Base-by-base conservation (phyloP, 2,888 invertebrate genomes). In the Spatulosminthurus flaviceps region DNA sequence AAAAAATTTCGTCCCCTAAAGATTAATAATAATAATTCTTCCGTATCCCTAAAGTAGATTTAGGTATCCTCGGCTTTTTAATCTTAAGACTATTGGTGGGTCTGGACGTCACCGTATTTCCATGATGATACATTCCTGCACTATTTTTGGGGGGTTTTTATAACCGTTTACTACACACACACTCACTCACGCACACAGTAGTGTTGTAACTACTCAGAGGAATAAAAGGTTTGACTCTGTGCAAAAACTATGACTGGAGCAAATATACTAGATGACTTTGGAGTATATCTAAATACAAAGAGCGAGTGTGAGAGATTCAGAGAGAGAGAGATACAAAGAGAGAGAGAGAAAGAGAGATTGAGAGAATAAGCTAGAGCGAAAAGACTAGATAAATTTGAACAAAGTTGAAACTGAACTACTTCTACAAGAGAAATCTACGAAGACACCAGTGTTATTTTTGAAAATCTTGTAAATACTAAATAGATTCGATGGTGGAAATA, bases 101-200 rank as follows among this genome's bases (percentile, higher is more conserved):
- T 64, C 28, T n/a, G 70, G 34, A 70, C 34, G 70, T 70, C 70
- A 70, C 70, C 70, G 70, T 70, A 70, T 70, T 70, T 70, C 70
- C 70, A 70, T 70, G 70, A 70, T 70, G 34, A 70, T 64, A 64
- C 41, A 70, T 41, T 70, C 41, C 41, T 69, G 21, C 16, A 13
- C 42, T 41, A n/a, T 70, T 69, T 66, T 16, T 4, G 24, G 16
- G 51, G 41, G 41, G 41, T 41, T 9, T 13, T 51, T 19, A 2
- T 51, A 51, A 19, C 16, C 19, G 51, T 51, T 13, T 19, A 51
- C n/a, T n/a, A n/a, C n/a, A n/a, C n/a, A n/a, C n/a, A n/a, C n/a
- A n/a, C n/a, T n/a, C n/a, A n/a, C n/a, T n/a, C n/a, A n/a, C n/a
- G n/a, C n/a, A n/a, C 34, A 34, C 34, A 34, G 34, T 34, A 4